Base-by-base conservation (phyloP, 1,140 invertebrate genomes). In the Microplitis mediator region DNA sequence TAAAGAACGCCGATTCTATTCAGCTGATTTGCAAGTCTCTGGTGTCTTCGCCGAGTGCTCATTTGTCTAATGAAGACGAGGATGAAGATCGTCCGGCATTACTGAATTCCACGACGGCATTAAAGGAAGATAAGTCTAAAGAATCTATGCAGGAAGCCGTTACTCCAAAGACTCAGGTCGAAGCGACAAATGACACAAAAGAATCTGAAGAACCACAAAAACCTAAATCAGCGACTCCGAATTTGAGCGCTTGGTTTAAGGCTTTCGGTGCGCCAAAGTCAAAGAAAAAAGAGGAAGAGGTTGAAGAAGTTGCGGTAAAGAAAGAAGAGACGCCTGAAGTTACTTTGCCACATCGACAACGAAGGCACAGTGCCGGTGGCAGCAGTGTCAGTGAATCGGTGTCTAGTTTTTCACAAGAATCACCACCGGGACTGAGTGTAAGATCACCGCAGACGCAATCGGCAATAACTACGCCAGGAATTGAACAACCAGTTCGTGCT, bases 241-340 rank as follows among this genome's bases (percentile, higher is more conserved):
- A 96, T 86, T 88, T 95, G 54, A 95, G 93, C 82, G 95, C 94
- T 11, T 96, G 95, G 95, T 94, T 96, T 66, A 95, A 95, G 85
- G 94, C 94, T 0, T 96, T 96, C 83, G 95, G 95, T 52, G 92
- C 92, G 0, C 94, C 94, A 4, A 95, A 92, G 78, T 86, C 84
- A 5, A 86, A 87, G 73, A 86, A 86, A 69, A 87, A 87, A 52
- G 82, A 87, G 1, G 85, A 86, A 16, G 84, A 86, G n/a, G 64
- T 78, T 0, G 83, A 83, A 36, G 81, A 82, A 3, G 23, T 16
- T 8, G 14, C 32, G 13, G 50, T 36, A 50, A 85, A 86, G 51
- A 84, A 85, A 14, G 80, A 84, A 39, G 74, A 75, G 2, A 81
- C 84, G 75, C 31, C 73, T 11, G 75, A 79, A 50, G 85, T 85